Percentiles rank a stretch among this genome's conserved stretches.
Conservation (phyloP, 2,113 vertebrate genomes). For the Galbula dea region DNA sequence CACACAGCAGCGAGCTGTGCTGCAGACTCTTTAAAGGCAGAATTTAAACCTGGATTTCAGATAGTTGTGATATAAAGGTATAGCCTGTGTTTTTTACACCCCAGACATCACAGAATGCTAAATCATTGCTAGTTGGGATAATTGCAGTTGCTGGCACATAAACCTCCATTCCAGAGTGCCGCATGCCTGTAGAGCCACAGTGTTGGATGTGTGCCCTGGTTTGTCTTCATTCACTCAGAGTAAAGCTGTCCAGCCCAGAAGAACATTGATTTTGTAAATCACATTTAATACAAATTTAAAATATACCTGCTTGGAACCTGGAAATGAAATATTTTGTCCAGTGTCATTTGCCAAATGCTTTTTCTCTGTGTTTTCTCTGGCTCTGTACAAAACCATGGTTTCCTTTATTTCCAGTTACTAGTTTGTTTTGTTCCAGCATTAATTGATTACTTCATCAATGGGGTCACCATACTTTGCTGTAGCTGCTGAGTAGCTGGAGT, state of each 20-base stretch:
- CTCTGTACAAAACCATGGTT: background rate
- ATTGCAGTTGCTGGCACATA: constrained; percentile 36
- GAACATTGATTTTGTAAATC: constrained; percentile 15
- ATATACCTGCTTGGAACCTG: constrained; percentile 14
- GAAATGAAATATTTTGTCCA: constrained; percentile 15
- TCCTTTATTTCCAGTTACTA: background rate
- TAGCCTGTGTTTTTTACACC: background rate
- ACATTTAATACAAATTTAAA: constrained; percentile 27
- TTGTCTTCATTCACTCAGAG: constrained; percentile 14
- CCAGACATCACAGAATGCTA: constrained; percentile 22
- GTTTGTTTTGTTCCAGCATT: constrained; percentile 52
- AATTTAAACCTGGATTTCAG: constrained; percentile 53
- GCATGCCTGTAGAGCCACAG: constrained; percentile 21
- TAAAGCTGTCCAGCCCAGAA: constrained; percentile 10
- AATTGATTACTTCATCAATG: constrained; percentile 65
- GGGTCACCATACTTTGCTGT: constrained; percentile 41
- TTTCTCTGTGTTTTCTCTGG: constrained; percentile 15
- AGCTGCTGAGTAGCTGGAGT: constrained; percentile 25
- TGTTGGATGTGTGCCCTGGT: constrained; percentile 21
- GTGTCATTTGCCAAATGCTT: background rate
- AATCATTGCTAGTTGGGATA: constrained; percentile 32
- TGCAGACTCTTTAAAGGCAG: constrained; percentile 41
- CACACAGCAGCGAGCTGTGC: constrained; percentile 33
- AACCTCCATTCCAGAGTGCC: constrained; percentile 6
- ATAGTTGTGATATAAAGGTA: constrained; percentile 4